Conservation (phyloP, 2,113 vertebrate species). For the Macrotus californicus region DNA sequence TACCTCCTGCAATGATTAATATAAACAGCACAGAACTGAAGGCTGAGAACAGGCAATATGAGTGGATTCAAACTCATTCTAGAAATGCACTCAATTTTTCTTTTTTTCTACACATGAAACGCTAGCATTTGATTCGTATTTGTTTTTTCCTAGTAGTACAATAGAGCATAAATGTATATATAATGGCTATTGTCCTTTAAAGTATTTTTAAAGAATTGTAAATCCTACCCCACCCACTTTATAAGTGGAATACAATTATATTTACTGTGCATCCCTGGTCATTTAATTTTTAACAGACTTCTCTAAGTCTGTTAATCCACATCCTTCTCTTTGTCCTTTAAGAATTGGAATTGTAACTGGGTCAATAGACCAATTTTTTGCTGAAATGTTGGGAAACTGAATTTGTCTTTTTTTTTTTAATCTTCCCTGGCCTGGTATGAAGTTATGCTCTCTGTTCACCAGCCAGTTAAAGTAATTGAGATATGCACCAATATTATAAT, state of each 20-base stretch:
- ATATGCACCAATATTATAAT: background rate
- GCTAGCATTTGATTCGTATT: background rate
- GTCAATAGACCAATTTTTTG: constrained; percentile 38
- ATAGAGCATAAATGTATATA: constrained; percentile 14
- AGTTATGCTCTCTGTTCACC: background rate
- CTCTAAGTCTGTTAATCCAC: constrained; percentile 7
- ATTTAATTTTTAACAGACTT: constrained; percentile 61
- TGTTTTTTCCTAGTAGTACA: background rate
- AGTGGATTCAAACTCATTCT: constrained; percentile 45
- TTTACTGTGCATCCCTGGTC: background rate
- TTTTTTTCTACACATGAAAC: background rate
- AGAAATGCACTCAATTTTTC: background rate
- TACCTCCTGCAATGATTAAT: constrained; percentile 30
- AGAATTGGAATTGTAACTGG: constrained; percentile 36
- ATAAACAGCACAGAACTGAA: background rate
- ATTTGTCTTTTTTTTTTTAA: background rate
- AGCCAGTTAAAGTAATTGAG: background rate
- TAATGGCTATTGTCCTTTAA: constrained; percentile 41
- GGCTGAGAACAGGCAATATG: constrained; percentile 42
- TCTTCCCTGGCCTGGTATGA: background rate
- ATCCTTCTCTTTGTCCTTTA: constrained; percentile 33
- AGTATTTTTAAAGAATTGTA: constrained; percentile 45
- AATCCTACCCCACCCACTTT: constrained; percentile 36
- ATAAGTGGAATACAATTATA: constrained; percentile 54
- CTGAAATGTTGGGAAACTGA: background rate